phyloP scores from a whole-genome alignment of 2,113 vertebrate species.

The Rhabdomys dilectus region DNA sequence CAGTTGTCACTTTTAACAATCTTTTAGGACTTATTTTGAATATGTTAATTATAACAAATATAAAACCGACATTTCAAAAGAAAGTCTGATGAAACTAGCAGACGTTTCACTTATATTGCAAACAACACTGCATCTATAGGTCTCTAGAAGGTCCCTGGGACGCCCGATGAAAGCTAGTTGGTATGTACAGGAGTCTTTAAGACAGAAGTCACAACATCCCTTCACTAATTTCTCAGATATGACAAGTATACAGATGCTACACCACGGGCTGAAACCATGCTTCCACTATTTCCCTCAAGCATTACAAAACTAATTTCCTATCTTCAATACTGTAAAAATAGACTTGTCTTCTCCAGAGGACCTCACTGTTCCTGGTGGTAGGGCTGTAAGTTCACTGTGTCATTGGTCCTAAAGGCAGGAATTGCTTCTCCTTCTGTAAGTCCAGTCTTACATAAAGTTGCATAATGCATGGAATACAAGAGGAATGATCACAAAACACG shows the following conservation, averaged over 20 bases:
- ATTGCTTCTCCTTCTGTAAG: background rate
- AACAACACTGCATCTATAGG: slow-evolving; percentile 13
- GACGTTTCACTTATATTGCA: slow-evolving; percentile 65
- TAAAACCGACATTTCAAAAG: slow-evolving; percentile 66
- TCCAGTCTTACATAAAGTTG: slow-evolving; percentile 88
- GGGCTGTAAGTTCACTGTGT: slow-evolving; percentile 36
- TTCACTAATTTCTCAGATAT: slow-evolving; percentile 44
- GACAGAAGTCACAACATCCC: background rate
- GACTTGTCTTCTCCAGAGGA: slow-evolving; percentile 64
- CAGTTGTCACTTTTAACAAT: slow-evolving; percentile 70
- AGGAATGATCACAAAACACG: slow-evolving; percentile 90
- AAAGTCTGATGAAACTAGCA: slow-evolving; percentile 26
- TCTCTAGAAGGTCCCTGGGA: background rate
- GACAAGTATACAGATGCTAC: slow-evolving; percentile 49
- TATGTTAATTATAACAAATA: slow-evolving; percentile 61
- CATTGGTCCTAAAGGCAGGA: background rate
- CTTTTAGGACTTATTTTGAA: slow-evolving; percentile 73
- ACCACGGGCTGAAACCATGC: slow-evolving; percentile 69
- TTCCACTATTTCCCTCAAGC: slow-evolving; percentile 48
- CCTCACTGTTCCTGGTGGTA: slow-evolving; percentile 1
- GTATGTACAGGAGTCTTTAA: slow-evolving; percentile 41
- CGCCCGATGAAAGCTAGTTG: background rate
- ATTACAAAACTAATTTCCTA: slow-evolving; percentile 69
- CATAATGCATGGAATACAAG: slow-evolving; percentile 91
- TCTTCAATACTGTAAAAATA: slow-evolving; percentile 79